phyloP scores from a whole-genome alignment of 2,888 invertebrate species.

The Drosophila mayaguana region DNA sequence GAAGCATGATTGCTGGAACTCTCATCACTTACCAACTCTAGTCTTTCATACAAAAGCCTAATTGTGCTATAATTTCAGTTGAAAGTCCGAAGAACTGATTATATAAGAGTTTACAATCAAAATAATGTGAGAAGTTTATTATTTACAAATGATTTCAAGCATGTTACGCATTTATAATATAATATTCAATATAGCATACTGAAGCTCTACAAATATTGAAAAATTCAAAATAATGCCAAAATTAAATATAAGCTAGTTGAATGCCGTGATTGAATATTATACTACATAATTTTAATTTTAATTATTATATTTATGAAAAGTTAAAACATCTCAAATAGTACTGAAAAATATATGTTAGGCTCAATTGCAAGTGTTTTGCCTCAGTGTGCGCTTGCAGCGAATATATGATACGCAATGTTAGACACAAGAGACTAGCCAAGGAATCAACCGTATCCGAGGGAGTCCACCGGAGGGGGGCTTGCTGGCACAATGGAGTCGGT shows the following conservation, averaged over 20 bases:
- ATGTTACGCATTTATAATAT: not conserved
- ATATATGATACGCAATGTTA: conserved; percentile 75
- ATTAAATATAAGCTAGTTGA: not conserved
- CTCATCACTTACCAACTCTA: conserved; percentile 15
- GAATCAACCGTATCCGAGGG: conserved; percentile 72
- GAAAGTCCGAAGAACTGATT: not conserved
- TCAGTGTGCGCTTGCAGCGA: conserved; percentile 40
- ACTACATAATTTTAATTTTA: too few relatives aligned
- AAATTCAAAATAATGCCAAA: not conserved
- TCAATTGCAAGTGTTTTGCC: conserved; percentile 5
- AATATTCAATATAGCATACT: not conserved
- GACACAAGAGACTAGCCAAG: conserved; percentile 67
- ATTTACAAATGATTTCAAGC: not conserved
- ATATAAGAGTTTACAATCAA: not conserved
- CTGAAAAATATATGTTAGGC: not conserved
- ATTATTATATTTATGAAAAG: not conserved
- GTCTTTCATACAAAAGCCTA: not conserved
- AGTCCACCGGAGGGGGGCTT: conserved; percentile 22
- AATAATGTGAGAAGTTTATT: not conserved
- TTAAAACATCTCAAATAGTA: not conserved
- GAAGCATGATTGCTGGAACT: conserved; percentile 8
- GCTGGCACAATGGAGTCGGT: conserved; percentile 25
- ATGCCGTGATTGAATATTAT: too few relatives aligned
- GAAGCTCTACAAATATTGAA: not conserved
- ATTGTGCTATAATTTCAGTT: conserved; percentile 12